Conservation (phyloP, 2,888 invertebrate genomes). For the Paralinhomoeus sp. region DNA sequence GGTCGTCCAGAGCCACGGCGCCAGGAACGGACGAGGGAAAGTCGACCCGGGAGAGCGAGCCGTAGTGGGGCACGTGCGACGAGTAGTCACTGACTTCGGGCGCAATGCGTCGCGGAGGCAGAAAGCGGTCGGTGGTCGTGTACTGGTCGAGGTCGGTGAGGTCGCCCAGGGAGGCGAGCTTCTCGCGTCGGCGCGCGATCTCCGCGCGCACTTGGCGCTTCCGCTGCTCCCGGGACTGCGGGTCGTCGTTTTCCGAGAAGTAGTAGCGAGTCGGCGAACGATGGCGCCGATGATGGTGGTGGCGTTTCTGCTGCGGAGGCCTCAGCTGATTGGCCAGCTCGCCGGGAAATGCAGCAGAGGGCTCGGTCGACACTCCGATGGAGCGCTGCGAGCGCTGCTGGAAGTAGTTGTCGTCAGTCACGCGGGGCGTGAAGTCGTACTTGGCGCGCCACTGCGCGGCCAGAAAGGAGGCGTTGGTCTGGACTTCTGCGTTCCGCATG, state of each 20-base stretch:
- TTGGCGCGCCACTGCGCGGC: not conserved
- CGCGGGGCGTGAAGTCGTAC: not conserved
- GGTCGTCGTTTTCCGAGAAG: slow-evolving; percentile 30
- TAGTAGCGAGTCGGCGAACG: slow-evolving; percentile 27
- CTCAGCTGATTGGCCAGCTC: no score
- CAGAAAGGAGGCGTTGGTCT: slow-evolving; percentile 1
- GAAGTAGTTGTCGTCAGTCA: not conserved
- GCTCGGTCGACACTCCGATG: no score
- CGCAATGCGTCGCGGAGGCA: not conserved
- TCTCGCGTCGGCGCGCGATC: slow-evolving; percentile 38
- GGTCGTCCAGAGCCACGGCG: no score
- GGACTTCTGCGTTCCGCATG: slow-evolving; percentile 2
- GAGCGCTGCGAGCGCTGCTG: no score
- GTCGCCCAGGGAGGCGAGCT: slow-evolving; percentile 29
- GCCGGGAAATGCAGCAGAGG: no score
- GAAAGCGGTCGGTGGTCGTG: no score
- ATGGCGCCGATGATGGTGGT: not conserved
- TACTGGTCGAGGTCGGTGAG: slow-evolving; percentile 8
- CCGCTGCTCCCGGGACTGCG: slow-evolving; percentile 35
- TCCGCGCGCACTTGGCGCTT: slow-evolving; percentile 37
- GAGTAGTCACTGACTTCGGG: slow-evolving; percentile 12
- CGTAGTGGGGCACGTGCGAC: slow-evolving; percentile 17
- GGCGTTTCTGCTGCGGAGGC: no score
- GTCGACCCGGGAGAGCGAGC: slow-evolving; percentile 18
- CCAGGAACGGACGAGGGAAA: slow-evolving; percentile 8